Evolutionary conservation across 1,140 invertebrate species (phyloP).

Genomic region (Drosophila lowei): DNA sequence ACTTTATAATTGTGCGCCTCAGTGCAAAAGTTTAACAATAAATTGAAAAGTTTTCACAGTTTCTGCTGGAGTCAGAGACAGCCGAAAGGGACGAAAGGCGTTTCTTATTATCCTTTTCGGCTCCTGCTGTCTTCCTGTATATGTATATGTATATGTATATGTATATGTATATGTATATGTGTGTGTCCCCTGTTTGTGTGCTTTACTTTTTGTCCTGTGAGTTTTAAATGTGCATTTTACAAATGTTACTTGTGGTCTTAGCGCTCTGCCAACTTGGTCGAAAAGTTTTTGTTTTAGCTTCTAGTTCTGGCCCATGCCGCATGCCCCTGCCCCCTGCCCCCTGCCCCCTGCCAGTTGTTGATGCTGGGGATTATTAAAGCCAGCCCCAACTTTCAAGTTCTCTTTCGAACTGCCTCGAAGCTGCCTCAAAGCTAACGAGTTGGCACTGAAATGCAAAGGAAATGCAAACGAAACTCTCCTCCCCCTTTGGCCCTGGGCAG

Average conservation of each 20-base stretch:
- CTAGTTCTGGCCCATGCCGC: constrained; percentile 33
- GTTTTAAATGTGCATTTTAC: constrained; percentile 82
- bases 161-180: constrained; percentile 26
- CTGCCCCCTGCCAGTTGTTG: constrained; percentile 29
- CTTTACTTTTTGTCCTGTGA: constrained; percentile 55
- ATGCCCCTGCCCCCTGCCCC: not conserved
- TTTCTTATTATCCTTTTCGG: constrained; percentile 78
- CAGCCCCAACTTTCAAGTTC: constrained; percentile 43
- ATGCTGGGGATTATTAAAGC: constrained; percentile 71
- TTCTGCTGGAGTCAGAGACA: constrained; percentile 65
- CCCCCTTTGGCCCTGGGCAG: constrained; percentile 29
- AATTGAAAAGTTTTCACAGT: constrained; percentile 80
- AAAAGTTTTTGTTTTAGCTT: constrained; percentile 71
- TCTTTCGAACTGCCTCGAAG: constrained; percentile 48
- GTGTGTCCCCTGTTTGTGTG: constrained; percentile 30
- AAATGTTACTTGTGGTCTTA: constrained; percentile 80
- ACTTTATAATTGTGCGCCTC: constrained; percentile 81
- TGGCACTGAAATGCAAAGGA: constrained; percentile 42
- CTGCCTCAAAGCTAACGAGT: constrained; percentile 61
- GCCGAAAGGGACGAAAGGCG: constrained; percentile 51
- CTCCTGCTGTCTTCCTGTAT: constrained; percentile 25
- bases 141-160: too few relatives aligned
- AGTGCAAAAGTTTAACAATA: constrained; percentile 82
- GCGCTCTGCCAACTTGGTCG: constrained; percentile 59
- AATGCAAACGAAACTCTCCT: constrained; percentile 20